Evolutionary conservation across 2,888 invertebrate genomes (phyloP), one percentile per base, ranked within the genome.

Genomic region (Stomorhina lunata): DNA sequence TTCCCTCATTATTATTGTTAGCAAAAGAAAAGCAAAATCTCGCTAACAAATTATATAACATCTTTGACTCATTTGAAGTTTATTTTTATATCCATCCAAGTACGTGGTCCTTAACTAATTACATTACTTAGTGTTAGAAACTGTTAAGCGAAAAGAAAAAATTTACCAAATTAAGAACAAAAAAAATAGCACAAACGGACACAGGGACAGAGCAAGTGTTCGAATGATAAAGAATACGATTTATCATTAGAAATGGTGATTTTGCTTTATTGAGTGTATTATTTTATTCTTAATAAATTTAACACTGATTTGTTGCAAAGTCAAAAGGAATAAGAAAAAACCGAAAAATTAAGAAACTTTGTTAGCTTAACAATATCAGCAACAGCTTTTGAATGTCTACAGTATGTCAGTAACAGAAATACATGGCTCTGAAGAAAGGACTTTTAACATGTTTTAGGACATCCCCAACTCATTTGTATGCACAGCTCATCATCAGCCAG

Each of bases 21-120:
- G n/a, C n/a, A 55, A 50, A 59, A 20, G 12, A 22, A 73, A 10
- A 1, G 61, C 34, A 50, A 9, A 15, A 25, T n/a, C n/a, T n/a
- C n/a, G n/a, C n/a, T n/a, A n/a, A n/a, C n/a, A n/a, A n/a, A n/a
- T n/a, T n/a, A n/a, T n/a, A n/a, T n/a, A n/a, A n/a, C n/a, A n/a
- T n/a, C 22, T 15, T 48, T 37, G 20, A 12, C 22, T 4, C n/a
- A 43, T 40, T 40, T 71, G 27, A 27, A 50, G 4, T 55, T 63
- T 40, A 63, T 68, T 73, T 75, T 63, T 59, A 66, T 68, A 65
- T 53, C 34, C 63, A 45, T 61, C 59, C 27, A 55, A 69, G 17
- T 66, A 82, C 79, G 75, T 75, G 79, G 75, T 37, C 65, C 68
- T 71, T 82, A 59, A 79, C 79, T 79, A 82, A 82, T 82, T 79